Evolutionary conservation across 2,113 vertebrate genomes (phyloP).

Genomic region (Cephalopholis sonnerati): DNA sequence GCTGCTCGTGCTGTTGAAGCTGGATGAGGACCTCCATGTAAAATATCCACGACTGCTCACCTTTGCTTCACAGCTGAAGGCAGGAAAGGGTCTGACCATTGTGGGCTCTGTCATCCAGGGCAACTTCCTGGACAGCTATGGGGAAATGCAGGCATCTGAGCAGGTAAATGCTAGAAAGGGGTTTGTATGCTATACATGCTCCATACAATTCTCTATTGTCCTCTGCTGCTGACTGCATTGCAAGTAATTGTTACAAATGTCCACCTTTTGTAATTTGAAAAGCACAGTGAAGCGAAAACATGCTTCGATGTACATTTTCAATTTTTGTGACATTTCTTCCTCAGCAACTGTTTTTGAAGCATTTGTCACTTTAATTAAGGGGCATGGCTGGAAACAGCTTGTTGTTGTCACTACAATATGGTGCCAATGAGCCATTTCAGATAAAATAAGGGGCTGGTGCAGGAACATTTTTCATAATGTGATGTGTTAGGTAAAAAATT

Average conservation of each 20-base stretch:
- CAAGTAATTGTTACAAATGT: slow-evolving; percentile 35
- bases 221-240: slow-evolving; percentile 15
- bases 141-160: slow-evolving; percentile 96
- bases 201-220: slow-evolving; percentile 12
- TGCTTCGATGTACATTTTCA: not conserved
- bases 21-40: slow-evolving; percentile 97
- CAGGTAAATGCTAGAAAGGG: slow-evolving; percentile 84
- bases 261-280: slow-evolving; percentile 30
- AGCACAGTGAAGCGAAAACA: slow-evolving; percentile 18
- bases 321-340: slow-evolving; percentile 15
- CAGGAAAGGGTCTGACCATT: slow-evolving; percentile 97
- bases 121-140: slow-evolving; percentile 95
- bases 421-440: slow-evolving; percentile 39
- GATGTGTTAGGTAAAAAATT: slow-evolving; percentile 9
- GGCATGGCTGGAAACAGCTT: slow-evolving; percentile 15
- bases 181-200: not conserved
- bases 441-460: slow-evolving; percentile 10
- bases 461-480: slow-evolving; percentile 2
- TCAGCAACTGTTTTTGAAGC: not conserved
- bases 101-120: slow-evolving; percentile 96
- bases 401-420: slow-evolving; percentile 14
- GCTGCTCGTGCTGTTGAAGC: slow-evolving; percentile 94
- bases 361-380: slow-evolving; percentile 40
- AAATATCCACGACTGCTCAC: slow-evolving; percentile 97
- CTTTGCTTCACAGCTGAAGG: slow-evolving; percentile 98